Conservation (phyloP, 2,888 invertebrate species). For the Polylopha cassiicola region DNA sequence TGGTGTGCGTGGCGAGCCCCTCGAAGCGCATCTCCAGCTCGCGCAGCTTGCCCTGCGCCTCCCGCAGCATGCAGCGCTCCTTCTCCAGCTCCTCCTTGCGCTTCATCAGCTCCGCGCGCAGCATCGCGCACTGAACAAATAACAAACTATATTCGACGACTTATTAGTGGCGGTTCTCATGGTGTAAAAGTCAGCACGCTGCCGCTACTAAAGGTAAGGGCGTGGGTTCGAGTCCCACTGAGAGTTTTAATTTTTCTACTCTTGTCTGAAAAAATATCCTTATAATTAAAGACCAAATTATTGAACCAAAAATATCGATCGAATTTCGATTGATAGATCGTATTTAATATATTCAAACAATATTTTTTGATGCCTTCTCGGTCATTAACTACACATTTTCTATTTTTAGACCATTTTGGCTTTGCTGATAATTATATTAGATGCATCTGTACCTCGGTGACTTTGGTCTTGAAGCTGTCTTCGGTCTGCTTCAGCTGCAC, state of each 20-base stretch:
- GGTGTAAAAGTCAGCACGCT: too few species aligned
- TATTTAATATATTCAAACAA: too few species aligned
- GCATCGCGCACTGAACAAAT: constrained; percentile 53
- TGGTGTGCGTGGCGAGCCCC: constrained; percentile 54
- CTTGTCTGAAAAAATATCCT: too few species aligned
- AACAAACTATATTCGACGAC: background rate
- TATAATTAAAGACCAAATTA: too few species aligned
- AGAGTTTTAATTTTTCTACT: background rate
- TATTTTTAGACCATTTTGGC: background rate
- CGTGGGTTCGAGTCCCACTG: background rate
- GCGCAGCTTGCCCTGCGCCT: constrained; percentile 56
- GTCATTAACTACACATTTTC: background rate
- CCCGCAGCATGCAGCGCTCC: constrained; percentile 77
- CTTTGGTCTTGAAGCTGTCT: constrained; percentile 82
- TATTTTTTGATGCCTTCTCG: too few species aligned
- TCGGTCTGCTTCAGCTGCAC: constrained; percentile 80
- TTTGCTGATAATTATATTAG: background rate
- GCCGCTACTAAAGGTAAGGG: too few species aligned
- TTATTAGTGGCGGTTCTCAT: background rate
- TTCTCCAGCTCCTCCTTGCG: constrained; percentile 77
- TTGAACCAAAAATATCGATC: too few species aligned
- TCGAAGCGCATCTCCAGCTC: constrained; percentile 59
- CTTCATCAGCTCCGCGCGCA: constrained; percentile 54
- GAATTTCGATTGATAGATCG: too few species aligned
- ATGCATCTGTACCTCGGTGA: constrained; percentile 78